A percentile compares a stretch with the other conserved stretches of the same genome.
Evolutionary conservation across 2,888 invertebrate genomes (phyloP).

Genomic region (Clivina fossor): DNA sequence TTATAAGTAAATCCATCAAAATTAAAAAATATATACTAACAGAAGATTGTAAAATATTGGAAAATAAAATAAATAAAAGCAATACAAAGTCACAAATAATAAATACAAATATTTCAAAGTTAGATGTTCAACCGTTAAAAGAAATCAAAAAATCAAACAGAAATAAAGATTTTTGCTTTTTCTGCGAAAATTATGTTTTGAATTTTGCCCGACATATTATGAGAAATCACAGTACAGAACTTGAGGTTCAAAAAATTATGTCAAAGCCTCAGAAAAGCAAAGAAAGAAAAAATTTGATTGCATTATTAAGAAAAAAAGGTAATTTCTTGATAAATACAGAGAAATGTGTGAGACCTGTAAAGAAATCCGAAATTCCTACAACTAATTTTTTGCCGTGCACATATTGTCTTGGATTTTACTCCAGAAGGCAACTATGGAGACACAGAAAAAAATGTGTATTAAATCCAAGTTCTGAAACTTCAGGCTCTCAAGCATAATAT

Average conservation of each 20-base stretch:
- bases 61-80: no score
- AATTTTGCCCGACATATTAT: slow-evolving; percentile 21
- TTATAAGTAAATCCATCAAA: no score
- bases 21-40: no score
- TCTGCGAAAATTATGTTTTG: slow-evolving; percentile 9
- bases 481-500: slow-evolving; percentile 37
- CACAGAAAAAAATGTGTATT: slow-evolving; percentile 10
- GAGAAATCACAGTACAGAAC: slow-evolving; percentile 9
- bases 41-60: no score
- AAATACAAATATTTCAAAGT: no score
- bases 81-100: no score
- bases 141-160: no score
- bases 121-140: no score
- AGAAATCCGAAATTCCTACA: no score
- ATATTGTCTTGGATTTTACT: slow-evolving; percentile 23
- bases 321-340: slow-evolving; percentile 35
- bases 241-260: slow-evolving; percentile 12
- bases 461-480: slow-evolving; percentile 4
- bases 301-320: slow-evolving; percentile 35
- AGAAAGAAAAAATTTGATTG: slow-evolving; percentile 13
- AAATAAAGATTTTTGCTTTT: slow-evolving; percentile 24
- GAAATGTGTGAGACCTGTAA: slow-evolving; percentile 5
- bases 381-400: slow-evolving; percentile 17
- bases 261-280: slow-evolving; percentile 5
- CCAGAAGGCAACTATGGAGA: slow-evolving; percentile 28